Conservation (phyloP, 2,797 vertebrate species). For the Gastrophryne carolinensis region DNA sequence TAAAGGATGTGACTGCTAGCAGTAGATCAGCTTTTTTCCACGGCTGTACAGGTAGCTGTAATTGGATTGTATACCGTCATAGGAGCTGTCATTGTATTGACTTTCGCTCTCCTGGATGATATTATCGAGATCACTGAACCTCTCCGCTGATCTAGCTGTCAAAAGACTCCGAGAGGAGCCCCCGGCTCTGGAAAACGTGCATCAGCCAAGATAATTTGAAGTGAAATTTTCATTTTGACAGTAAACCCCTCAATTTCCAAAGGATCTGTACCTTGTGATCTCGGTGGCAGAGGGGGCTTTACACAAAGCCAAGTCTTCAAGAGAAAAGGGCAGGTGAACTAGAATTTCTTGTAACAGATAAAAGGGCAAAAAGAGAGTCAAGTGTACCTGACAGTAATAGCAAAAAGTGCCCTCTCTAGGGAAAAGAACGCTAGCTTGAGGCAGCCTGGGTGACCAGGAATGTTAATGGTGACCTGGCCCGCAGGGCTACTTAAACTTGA, state of each 20-base stretch:
- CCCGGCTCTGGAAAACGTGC: conserved; percentile 81
- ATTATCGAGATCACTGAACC: conserved; percentile 92
- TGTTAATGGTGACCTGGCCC: conserved; percentile 84
- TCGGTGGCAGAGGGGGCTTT: conserved; percentile 75
- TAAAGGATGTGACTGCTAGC: conserved; percentile 28
- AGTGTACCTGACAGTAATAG: conserved; percentile 98
- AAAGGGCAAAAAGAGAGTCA: conserved; percentile 98
- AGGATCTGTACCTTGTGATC: conserved; percentile 76
- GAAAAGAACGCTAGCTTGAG: conserved; percentile 75
- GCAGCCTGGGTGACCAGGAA: conserved; percentile 77
- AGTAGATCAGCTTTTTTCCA: conserved; percentile 62
- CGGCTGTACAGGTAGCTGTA: conserved; percentile 78
- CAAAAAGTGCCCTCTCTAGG: conserved; percentile 88
- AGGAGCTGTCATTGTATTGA: conserved; percentile 92
- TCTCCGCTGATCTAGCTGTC: conserved; percentile 86
- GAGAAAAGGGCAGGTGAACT: conserved; percentile 99
- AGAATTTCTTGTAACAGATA: conserved; percentile 99
- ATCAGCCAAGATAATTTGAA: conserved; percentile 89
- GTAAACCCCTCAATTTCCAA: conserved; percentile 88
- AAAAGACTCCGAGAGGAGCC: conserved; percentile 86
- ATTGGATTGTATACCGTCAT: conserved; percentile 93
- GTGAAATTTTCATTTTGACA: conserved; percentile 93
- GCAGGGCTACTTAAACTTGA: conserved; percentile 44
- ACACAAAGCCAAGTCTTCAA: conserved; percentile 84
- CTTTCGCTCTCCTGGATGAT: conserved; percentile 88